Conservation (phyloP, 1,140 invertebrate genomes). For the Caenorhabditis briggsae region DNA sequence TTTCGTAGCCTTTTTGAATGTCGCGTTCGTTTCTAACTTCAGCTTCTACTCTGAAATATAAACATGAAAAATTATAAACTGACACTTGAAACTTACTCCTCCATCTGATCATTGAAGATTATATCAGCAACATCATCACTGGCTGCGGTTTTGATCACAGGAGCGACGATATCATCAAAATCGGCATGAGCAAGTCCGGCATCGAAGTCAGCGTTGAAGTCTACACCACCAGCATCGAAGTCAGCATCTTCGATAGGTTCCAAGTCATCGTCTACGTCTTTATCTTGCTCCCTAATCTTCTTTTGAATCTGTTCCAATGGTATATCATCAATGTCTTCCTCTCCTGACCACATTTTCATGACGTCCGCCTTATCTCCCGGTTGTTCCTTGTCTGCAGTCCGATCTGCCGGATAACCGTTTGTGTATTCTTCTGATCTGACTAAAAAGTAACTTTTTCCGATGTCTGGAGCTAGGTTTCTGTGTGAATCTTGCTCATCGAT, state of each 20-base stretch:
- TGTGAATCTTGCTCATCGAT: not conserved
- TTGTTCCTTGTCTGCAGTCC: not conserved
- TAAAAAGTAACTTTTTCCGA: slow-evolving; percentile 8
- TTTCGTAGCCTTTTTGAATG: not conserved
- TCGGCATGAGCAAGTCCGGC: not conserved
- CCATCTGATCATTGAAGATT: slow-evolving; percentile 13
- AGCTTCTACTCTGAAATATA: not conserved
- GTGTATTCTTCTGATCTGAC: slow-evolving; percentile 18
- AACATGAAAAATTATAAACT: not conserved
- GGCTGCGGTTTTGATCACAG: not conserved
- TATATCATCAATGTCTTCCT: not conserved
- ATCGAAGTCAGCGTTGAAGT: not conserved
- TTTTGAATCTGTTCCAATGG: not conserved
- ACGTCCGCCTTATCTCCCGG: not conserved
- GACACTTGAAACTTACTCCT: slow-evolving; percentile 1
- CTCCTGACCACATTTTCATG: not conserved
- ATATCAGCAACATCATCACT: not conserved
- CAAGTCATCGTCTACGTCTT: not conserved
- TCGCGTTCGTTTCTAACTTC: not conserved
- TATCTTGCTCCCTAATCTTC: not conserved
- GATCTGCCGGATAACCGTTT: slow-evolving; percentile 14
- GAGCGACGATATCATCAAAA: not conserved
- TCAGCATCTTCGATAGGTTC: not conserved
- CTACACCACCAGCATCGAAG: not conserved
- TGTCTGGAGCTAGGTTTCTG: not conserved